Base-by-base conservation (phyloP, 2,888 invertebrate genomes). In the Chloroclystis v-ata region DNA sequence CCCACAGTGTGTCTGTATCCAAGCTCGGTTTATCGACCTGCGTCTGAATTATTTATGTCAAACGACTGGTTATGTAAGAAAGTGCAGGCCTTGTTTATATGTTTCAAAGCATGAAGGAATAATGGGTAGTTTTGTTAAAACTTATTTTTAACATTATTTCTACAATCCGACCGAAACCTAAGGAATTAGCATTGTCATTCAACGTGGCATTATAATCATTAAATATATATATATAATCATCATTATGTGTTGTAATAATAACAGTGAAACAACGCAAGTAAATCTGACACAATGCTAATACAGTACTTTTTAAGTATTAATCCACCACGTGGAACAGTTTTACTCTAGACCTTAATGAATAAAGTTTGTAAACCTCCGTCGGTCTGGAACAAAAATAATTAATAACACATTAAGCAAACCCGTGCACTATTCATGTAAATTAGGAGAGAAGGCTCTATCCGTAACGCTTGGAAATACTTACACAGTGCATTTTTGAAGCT, bases 21-120 rank as follows among this genome's bases (percentile, higher is more conserved):
- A 66, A 61, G 61, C 56, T 59, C 68, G 65, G 72, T 74, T 68
- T 78, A 80, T 80, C 75, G 78, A 78, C 71, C 76, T 60, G 58
- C 47, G 57, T 56, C 65, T 77, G 77, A 80, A 80, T 80, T 68
- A 77, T 78, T 72, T 75, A 78, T 77, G 61, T 64, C 65, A 67
- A 69, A 28, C 45, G 41, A 39, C 44, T 37, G 30, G 26, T 30
- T 39, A 26, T 43, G 44, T 37, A 28, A 37, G 20, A 26, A 11
- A 38, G 30, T 41, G 37, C 13, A 33, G 10, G 26, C 37, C 29
- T 48, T 26, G 33, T 33, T 35, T 35, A 8, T 35, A n/a, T 16
- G 32, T 33, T n/a, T n/a, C n/a, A n/a, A n/a, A n/a, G n/a, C n/a
- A n/a, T n/a, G n/a, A n/a, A n/a, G n/a, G n/a, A n/a, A n/a, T 20